phyloP scores from a whole-genome alignment of 2,113 vertebrate genomes.

The Menura novaehollandiae region DNA sequence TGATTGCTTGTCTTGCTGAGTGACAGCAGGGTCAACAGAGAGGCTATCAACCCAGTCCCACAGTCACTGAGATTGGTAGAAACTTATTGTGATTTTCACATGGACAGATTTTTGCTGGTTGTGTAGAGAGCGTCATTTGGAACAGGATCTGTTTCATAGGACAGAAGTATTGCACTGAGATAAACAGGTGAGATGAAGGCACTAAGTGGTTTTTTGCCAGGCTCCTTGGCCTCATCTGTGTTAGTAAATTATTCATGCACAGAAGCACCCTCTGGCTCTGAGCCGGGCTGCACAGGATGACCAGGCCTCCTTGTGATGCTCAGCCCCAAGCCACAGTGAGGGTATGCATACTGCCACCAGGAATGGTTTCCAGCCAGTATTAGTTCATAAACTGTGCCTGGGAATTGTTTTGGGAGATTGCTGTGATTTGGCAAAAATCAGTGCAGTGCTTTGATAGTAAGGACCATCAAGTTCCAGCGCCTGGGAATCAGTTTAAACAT shows the following conservation, averaged over 20 bases:
- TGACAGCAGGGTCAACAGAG: neutral
- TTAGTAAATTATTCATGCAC: neutral
- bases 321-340: accelerated
- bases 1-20: neutral
- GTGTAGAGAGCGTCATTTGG: neutral
- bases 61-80: neutral
- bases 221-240: neutral
- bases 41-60: neutral
- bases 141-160: neutral
- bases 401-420: neutral
- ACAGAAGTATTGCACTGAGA: neutral
- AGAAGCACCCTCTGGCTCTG: neutral
- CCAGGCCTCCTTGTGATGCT: neutral
- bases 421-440: neutral
- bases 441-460: neutral
- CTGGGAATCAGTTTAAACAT: neutral
- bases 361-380: neutral
- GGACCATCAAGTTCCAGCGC: neutral
- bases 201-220: neutral
- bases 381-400: neutral
- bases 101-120: neutral
- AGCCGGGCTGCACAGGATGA: neutral
- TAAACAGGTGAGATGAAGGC: neutral
- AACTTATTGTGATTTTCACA: neutral
- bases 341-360: neutral